Evolutionary conservation across 2,888 invertebrate genomes (phyloP).

Genomic region (Cyrtodaria siliqua): DNA sequence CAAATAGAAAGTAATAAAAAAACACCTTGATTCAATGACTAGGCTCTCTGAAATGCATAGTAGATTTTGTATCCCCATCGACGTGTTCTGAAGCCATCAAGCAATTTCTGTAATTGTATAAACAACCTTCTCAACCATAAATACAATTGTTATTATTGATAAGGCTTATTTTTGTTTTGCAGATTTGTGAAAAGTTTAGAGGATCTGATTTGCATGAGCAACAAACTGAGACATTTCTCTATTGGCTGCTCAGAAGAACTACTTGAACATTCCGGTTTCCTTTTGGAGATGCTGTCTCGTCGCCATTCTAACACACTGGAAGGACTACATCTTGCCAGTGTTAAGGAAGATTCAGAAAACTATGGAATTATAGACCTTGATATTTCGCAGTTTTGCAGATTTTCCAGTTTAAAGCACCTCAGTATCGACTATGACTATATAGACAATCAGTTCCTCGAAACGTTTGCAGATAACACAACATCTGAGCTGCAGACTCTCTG

Average conservation of each 20-base stretch:
- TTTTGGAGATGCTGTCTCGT: constrained; percentile 86
- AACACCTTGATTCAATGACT: too few species aligned
- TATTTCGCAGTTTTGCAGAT: constrained; percentile 88
- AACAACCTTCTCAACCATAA: too few species aligned
- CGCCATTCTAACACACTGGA: constrained; percentile 88
- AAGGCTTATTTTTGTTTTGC: constrained; percentile 39
- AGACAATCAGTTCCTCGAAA: constrained; percentile 78
- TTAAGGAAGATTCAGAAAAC: constrained; percentile 91
- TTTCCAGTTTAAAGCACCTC: constrained; percentile 88
- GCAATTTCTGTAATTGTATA: too few species aligned
- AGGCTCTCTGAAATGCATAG: too few species aligned
- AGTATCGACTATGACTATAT: constrained; percentile 87
- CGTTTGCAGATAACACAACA: constrained; percentile 71
- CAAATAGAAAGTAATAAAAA: too few species aligned
- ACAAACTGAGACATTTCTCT: constrained; percentile 87
- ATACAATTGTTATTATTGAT: too few species aligned
- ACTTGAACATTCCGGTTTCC: constrained; percentile 85
- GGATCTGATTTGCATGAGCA: constrained; percentile 86
- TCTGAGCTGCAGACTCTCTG: constrained; percentile 87
- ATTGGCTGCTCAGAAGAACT: constrained; percentile 88
- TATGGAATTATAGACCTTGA: constrained; percentile 89
- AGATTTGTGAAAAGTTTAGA: constrained; percentile 85
- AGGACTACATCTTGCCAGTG: constrained; percentile 90
- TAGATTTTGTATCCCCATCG: too few species aligned
- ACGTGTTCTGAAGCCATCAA: too few species aligned